Percentiles rank a stretch among this genome's conserved stretches.
phyloP scores from a whole-genome alignment of 2,113 vertebrate genomes.

The Aspidoscelis tigris region DNA sequence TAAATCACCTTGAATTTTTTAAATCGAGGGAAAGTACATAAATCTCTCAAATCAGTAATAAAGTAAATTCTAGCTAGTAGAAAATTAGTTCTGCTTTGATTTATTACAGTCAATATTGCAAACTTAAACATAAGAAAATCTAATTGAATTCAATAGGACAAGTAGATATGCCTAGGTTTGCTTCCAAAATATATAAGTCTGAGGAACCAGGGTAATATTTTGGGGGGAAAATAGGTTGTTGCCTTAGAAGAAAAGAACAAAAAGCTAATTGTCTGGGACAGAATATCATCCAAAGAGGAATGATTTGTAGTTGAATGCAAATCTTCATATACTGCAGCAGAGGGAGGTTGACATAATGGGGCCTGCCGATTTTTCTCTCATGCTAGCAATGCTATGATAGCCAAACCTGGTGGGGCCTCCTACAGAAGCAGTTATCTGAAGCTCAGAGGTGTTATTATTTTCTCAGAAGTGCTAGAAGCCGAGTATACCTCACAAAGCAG shows the following conservation, averaged over 20 bases:
- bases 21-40: not conserved
- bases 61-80: not conserved
- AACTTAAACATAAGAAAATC: not conserved
- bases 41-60: not conserved
- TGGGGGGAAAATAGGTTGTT: not conserved
- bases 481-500: no score
- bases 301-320: no score
- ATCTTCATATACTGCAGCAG: no score
- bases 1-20: not conserved
- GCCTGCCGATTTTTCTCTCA: no score
- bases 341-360: no score
- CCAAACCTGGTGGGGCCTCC: no score
- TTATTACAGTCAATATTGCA: not conserved
- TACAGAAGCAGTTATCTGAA: no score
- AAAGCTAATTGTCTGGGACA: not conserved
- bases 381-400: no score
- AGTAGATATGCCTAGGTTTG: not conserved
- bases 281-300: no score
- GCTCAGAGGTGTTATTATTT: no score
- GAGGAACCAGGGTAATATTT: not conserved
- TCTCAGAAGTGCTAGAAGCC: no score
- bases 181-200: not conserved
- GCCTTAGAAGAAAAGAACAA: not conserved
- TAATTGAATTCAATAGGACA: not conserved
- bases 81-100: not conserved